Evolutionary conservation across 2,797 vertebrate species (phyloP).

Genomic region (Amazonetta brasiliensis): DNA sequence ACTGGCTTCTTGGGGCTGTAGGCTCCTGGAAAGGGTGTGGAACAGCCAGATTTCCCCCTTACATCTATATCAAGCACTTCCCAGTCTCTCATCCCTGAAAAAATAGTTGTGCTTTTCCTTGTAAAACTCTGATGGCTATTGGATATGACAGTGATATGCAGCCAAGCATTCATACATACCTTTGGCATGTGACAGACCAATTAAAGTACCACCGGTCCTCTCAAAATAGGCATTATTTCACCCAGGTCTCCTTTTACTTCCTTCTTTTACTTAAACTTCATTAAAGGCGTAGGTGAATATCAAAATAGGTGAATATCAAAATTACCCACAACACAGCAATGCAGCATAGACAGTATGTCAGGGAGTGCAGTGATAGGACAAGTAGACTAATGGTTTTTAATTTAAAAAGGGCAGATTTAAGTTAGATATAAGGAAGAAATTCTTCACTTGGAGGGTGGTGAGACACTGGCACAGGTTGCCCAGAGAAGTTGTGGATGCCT

Average conservation of each 20-base stretch:
- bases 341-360: background rate
- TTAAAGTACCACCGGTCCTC: background rate
- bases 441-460: too few relatives aligned
- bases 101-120: background rate
- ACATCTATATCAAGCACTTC: fast-evolving
- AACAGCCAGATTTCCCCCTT: fast-evolving
- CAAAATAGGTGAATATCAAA: background rate
- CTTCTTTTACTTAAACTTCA: background rate
- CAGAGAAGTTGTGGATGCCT: too few relatives aligned
- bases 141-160: background rate
- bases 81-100: background rate
- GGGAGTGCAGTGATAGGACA: too few relatives aligned
- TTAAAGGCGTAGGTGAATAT: background rate
- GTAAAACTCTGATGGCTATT: background rate
- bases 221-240: background rate
- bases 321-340: background rate
- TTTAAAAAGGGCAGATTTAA: too few relatives aligned
- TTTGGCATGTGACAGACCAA: background rate
- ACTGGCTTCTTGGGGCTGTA: background rate
- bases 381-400: too few relatives aligned
- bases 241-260: background rate
- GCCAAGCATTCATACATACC: background rate
- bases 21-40: background rate
- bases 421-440: too few relatives aligned
- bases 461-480: too few relatives aligned